Percentiles rank a stretch among this genome's conserved stretches.
phyloP scores from a whole-genome alignment of 1,140 invertebrate species.

The Bombus huntii region DNA sequence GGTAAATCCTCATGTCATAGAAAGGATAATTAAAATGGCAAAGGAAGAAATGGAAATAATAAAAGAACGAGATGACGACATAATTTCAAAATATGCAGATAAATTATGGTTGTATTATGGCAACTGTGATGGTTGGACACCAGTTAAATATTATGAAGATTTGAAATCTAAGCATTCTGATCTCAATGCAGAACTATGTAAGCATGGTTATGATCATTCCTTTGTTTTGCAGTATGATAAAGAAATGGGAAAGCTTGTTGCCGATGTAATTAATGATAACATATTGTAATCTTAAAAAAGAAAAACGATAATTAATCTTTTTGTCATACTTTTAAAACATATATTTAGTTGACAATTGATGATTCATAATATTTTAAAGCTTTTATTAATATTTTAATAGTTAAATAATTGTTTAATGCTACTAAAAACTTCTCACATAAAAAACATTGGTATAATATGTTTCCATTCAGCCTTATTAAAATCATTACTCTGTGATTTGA shows the following conservation, averaged over 20 bases:
- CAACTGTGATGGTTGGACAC: constrained; percentile 89
- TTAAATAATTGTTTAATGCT: not conserved
- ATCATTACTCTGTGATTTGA: not conserved
- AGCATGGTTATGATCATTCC: constrained; percentile 87
- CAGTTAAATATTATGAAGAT: constrained; percentile 85
- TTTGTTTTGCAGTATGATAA: constrained; percentile 88
- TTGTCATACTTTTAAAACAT: not conserved
- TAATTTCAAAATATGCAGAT: constrained; percentile 82
- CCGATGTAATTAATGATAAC: constrained; percentile 82
- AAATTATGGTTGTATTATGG: constrained; percentile 91
- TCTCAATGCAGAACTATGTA: constrained; percentile 86
- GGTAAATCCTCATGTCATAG: constrained; percentile 81
- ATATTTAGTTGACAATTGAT: not conserved
- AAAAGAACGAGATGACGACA: constrained; percentile 83
- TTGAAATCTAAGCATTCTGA: constrained; percentile 85
- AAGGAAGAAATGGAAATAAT: constrained; percentile 86
- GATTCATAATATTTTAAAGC: not conserved
- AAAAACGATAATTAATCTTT: not conserved
- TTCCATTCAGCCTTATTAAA: not conserved
- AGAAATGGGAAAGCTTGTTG: constrained; percentile 85
- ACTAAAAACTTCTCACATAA: not conserved
- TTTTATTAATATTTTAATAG: not conserved
- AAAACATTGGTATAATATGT: not conserved
- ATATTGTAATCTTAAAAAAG: constrained; percentile 42
- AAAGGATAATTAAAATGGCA: constrained; percentile 85